Evolutionary conservation across 2,888 invertebrate genomes (phyloP), one percentile per base, ranked within the genome.

Genomic region (Sthenelais limicola): DNA sequence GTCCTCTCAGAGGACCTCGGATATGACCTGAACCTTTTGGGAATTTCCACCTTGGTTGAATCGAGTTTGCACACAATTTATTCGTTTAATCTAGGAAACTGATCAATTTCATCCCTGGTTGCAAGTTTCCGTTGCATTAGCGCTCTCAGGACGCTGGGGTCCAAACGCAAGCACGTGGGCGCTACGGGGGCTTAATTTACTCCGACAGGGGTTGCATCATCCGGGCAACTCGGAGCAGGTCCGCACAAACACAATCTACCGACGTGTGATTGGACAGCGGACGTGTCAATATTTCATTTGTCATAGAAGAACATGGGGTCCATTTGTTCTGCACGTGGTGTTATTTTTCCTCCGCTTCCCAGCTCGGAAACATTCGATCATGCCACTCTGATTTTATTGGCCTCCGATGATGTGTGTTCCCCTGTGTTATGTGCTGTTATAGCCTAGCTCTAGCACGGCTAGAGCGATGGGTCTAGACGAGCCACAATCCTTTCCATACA

Each of bases 41-140:
- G 9, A 12, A 56, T 62, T 62, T 62, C 38, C 38, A 26, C 24
- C 21, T 62, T 62, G 35, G 43, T 62, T 62, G 62, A 62, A 62
- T 62, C 43, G 62, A 35, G 62, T 62, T 62, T 62, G 38, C 62
- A 38, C 38, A 38, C 62, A 62, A 38, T 62, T 62, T 62, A 62
- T 62, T 38, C 62, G 62, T 38, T 62, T 62, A 62, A 62, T 62
- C 62, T 62, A 38, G 62, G 38, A 62, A 62, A 28, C 62, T 62
- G 62, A 62, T 62, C 62, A 62, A 62, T 62, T 62, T 62, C 62
- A 62, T 62, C 62, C 38, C 43, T 62, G 38, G 62, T 3, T 62
- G 62, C 62, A 62, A 62, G 24, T 62, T 62, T 62, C 62, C 62
- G 35, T 62, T 21, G 62, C 15, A 62, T 62, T 62, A 62, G 54